Evolutionary conservation across 30 jellyfish, hydroid and myxozoan species (phyloP).

Genomic region (Phacellophora camtschatica): DNA sequence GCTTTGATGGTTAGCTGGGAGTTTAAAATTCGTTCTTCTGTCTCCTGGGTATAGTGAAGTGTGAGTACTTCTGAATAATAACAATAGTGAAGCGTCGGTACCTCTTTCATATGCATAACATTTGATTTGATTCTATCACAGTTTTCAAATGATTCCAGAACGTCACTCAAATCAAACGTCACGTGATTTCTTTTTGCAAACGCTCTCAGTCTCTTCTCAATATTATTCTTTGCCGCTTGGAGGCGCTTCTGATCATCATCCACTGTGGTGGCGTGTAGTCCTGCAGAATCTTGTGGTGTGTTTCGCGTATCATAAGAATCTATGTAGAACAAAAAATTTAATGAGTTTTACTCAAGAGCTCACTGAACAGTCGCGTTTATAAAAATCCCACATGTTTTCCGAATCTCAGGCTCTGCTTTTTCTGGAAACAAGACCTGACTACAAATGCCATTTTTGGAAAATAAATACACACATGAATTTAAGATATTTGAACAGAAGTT

Average conservation of each 20-base stretch:
- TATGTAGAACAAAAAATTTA: background rate
- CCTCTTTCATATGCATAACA: conserved; percentile 38
- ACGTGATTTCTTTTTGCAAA: conserved; percentile 13
- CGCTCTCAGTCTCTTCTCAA: background rate
- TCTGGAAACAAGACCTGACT: too few species aligned
- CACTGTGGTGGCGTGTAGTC: background rate
- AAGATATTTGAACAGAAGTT: too few species aligned
- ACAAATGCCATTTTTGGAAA: too few species aligned
- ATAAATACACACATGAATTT: too few species aligned
- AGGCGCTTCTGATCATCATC: background rate
- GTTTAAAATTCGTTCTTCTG: too few species aligned
- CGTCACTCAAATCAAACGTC: background rate
- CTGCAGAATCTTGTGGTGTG: background rate
- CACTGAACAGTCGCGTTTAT: background rate
- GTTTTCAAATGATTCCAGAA: background rate
- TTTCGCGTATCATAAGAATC: background rate
- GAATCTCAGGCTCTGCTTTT: too few species aligned
- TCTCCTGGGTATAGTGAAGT: too few species aligned
- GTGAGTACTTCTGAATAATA: too few species aligned
- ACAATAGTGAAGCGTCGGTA: too few species aligned
- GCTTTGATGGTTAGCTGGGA: too few species aligned
- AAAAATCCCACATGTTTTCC: too few species aligned
- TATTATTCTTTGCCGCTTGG: background rate
- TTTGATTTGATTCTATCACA: conserved; percentile 18
- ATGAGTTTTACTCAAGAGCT: background rate